Percentiles rank a stretch among this genome's conserved stretches.
Conservation (phyloP, 2,888 invertebrate species). For the Notodonta dromedarius region DNA sequence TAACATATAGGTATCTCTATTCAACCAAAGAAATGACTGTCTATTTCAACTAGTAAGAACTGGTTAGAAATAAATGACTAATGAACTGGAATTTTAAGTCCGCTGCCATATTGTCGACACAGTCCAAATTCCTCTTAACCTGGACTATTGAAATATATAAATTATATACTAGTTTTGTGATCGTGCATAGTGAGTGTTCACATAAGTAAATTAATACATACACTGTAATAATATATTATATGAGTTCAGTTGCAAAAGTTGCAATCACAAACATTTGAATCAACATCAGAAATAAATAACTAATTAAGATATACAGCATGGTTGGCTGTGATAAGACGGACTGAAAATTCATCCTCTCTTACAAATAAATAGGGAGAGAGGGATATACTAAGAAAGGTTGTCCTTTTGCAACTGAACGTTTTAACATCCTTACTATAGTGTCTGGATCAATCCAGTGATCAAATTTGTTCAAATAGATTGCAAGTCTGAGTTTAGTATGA, state of each 20-base stretch:
- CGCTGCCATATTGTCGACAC: conserved; percentile 41
- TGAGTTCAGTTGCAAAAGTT: conserved; percentile 22
- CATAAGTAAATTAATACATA: conserved; percentile 36
- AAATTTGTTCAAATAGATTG: conserved; percentile 37
- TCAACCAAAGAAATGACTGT: too few species aligned
- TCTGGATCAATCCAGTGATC: conserved; percentile 38
- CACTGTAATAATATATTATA: conserved; percentile 21
- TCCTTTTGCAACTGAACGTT: conserved; percentile 16
- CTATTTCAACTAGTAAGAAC: too few species aligned
- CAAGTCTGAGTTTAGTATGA: conserved; percentile 23
- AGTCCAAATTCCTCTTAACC: conserved; percentile 45
- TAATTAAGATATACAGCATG: too few species aligned
- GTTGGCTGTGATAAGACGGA: too few species aligned
- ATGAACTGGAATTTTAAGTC: conserved; percentile 19
- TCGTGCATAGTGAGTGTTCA: conserved; percentile 59
- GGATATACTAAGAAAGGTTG: not conserved
- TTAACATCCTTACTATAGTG: conserved; percentile 17
- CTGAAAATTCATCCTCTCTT: too few species aligned
- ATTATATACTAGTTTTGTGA: conserved; percentile 49
- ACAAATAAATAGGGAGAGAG: too few species aligned
- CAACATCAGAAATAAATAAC: too few species aligned
- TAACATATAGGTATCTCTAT: too few species aligned
- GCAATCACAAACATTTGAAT: not conserved
- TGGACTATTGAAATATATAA: conserved; percentile 37
- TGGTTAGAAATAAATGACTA: not conserved